Evolutionary conservation across 2,888 invertebrate species (phyloP).

Genomic region (Ctena decussata): DNA sequence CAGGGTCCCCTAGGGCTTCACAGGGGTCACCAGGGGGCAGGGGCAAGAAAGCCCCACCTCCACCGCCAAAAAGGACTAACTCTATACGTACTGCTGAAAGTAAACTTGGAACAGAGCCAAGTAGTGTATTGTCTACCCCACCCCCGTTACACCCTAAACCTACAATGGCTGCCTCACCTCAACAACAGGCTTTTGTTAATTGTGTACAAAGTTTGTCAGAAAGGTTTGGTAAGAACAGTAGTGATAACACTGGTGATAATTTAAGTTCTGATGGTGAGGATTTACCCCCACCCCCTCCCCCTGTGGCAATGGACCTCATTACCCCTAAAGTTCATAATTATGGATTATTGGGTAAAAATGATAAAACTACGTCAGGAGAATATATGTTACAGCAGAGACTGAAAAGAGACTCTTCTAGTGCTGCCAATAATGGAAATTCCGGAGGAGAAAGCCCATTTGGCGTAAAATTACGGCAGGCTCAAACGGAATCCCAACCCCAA

Average conservation of each 20-base stretch:
- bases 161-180: constrained; percentile 64
- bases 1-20: constrained; percentile 69
- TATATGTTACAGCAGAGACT: constrained; percentile 72
- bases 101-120: background rate
- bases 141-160: constrained; percentile 65
- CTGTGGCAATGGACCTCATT: constrained; percentile 84
- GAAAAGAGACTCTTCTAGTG: constrained; percentile 61
- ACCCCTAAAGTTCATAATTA: constrained; percentile 84
- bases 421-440: constrained; percentile 45
- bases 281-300: constrained; percentile 84
- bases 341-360: constrained; percentile 78
- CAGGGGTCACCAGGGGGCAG: constrained; percentile 65
- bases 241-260: constrained; percentile 78
- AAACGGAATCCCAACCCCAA: constrained; percentile 52
- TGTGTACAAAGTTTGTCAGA: constrained; percentile 85
- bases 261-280: constrained; percentile 83
- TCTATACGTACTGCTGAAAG: constrained; percentile 80
- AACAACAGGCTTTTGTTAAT: constrained; percentile 85
- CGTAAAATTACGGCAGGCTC: constrained; percentile 66
- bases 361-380: constrained; percentile 67
- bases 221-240: constrained; percentile 83
- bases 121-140: constrained; percentile 50
- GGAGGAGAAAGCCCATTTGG: constrained; percentile 66
- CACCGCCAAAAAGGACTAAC: constrained; percentile 88
- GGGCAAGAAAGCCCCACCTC: constrained; percentile 86